phyloP scores from a whole-genome alignment of 2,888 invertebrate genomes.

The Scrobipalpa costella region DNA sequence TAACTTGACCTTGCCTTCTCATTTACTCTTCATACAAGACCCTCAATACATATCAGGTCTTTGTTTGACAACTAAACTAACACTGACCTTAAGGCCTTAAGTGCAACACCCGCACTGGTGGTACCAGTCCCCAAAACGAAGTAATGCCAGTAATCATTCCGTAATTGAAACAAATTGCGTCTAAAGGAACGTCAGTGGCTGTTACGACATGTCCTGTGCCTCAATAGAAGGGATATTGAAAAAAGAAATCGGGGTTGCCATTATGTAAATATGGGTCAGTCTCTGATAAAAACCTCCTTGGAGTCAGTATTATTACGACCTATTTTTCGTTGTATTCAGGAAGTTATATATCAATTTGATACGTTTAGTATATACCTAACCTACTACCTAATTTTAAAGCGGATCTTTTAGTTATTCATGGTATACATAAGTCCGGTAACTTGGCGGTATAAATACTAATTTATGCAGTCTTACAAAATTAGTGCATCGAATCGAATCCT shows the following conservation, averaged over 20 bases:
- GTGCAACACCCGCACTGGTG: not conserved
- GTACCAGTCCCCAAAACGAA: slow-evolving; percentile 14
- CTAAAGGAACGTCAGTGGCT: slow-evolving; percentile 13
- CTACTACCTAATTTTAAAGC: not conserved
- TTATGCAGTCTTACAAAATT: slow-evolving; percentile 8
- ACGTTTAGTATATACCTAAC: not conserved
- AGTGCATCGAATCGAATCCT: slow-evolving; percentile 1
- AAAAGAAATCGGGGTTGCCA: slow-evolving; percentile 20
- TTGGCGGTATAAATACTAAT: not conserved
- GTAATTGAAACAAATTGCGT: slow-evolving; percentile 33
- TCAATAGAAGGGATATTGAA: slow-evolving; percentile 22
- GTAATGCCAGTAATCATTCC: slow-evolving; percentile 5
- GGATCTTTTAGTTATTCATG: slow-evolving; percentile 6
- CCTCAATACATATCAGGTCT: not conserved
- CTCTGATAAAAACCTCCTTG: not conserved
- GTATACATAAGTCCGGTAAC: not conserved
- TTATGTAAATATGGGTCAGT: slow-evolving; percentile 10
- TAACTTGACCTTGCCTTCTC: slow-evolving; percentile 5
- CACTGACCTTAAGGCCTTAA: not conserved
- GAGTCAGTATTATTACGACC: not conserved
- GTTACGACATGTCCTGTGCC: slow-evolving; percentile 28
- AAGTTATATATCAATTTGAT: slow-evolving; percentile 1
- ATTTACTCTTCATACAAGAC: not conserved
- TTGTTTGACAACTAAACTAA: not conserved
- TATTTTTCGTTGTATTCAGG: not conserved